Percentiles rank a stretch among this genome's conserved stretches.
Conservation (phyloP, 1,140 invertebrate species). For the Drosophila seguyi region DNA sequence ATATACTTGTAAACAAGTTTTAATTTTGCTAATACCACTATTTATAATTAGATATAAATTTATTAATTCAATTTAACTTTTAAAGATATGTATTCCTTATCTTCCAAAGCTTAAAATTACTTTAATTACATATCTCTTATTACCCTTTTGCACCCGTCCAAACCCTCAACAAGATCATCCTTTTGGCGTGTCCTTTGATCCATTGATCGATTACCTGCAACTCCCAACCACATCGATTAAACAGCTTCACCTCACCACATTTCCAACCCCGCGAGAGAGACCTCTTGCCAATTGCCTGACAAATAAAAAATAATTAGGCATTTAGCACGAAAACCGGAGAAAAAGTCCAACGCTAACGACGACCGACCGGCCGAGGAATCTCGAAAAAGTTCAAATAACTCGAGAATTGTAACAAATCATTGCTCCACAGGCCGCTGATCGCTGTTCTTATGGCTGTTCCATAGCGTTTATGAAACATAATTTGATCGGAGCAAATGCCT, state of each 20-base stretch:
- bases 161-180: neutral
- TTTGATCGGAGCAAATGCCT: slow-evolving; percentile 78
- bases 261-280: neutral
- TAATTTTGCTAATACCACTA: neutral
- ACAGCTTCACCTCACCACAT: neutral
- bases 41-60: neutral
- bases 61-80: neutral
- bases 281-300: slow-evolving; percentile 35
- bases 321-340: slow-evolving; percentile 40
- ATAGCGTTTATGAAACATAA: slow-evolving; percentile 83
- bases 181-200: slow-evolving; percentile 11
- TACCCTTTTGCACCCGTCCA: too few relatives aligned
- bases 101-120: neutral
- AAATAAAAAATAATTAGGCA: slow-evolving; percentile 62
- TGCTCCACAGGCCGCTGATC: slow-evolving; percentile 29
- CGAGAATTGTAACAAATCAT: slow-evolving; percentile 78
- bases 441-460: slow-evolving; percentile 7
- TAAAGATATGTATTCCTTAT: too few relatives aligned
- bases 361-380: slow-evolving; percentile 20
- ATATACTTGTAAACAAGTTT: neutral
- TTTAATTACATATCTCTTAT: neutral
- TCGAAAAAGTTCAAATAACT: slow-evolving; percentile 75
- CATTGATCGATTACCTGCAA: slow-evolving; percentile 30
- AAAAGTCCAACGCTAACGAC: slow-evolving; percentile 28
- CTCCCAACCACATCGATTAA: slow-evolving; percentile 24